Base-by-base conservation (phyloP, 2,113 vertebrate genomes). In the Loxodonta africana region DNA sequence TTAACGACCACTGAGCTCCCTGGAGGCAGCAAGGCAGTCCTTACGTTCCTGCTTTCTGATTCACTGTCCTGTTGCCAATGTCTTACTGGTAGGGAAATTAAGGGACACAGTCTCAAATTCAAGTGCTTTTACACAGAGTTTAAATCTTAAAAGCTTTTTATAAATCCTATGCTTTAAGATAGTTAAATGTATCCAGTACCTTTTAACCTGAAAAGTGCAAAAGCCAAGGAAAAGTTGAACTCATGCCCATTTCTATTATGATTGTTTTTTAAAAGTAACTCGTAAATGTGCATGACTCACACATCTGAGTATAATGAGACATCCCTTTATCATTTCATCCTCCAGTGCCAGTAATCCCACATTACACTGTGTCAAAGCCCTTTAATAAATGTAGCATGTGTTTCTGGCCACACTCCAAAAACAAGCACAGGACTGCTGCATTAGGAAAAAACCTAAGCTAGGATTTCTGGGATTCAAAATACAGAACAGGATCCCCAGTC, bases 201-300 rank as follows among this genome's bases (percentile, higher is more conserved):
- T 93, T 96, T 96, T 96, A 97, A 95, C 87, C 97, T 92, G 30
- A 91, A 97, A 95, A 95, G 23, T 63, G 37, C 89, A 90, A 78
- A 94, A 96, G 93, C 71, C 90, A 96, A 97, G 80, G 44, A 89
- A 97, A 86, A 96, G 33, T 89, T 96, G 95, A 97, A 97, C 7
- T 5, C 30, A 90, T 87, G 91, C 94, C 93, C 83, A 97, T 69
- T 89, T 91, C 83, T 87, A 91, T 87, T 76, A 95, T 33, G 81
- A 93, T 69, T 94, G 91, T 87, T 78, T 95, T 94, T 57, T 78
- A 62, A 77, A 88, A 95, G 89, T 91, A 98, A 88, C 85, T 96
- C 94, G 91, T 92, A 97, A 97, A 93, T 92, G 97, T 93, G 83
- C 67, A 93, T 97, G 95, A 97, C 81, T 97, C 96, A 96, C 73